Conservation (phyloP, 1,140 invertebrate species). For the Gryllus bimaculatus region DNA sequence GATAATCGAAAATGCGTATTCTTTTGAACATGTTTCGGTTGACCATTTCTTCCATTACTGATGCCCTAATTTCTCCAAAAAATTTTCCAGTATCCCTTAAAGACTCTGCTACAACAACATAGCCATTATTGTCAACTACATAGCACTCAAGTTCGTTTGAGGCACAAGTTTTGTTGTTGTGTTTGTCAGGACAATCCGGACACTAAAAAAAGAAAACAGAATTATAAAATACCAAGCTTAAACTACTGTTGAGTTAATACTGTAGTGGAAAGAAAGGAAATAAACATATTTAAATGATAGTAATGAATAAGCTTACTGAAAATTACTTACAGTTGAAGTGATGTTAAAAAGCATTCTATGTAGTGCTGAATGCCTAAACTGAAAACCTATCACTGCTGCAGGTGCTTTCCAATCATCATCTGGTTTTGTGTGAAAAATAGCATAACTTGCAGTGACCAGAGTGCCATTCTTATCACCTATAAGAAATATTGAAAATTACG, state of each 20-base stretch:
- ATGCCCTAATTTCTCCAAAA: slow-evolving; percentile 73
- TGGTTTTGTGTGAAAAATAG: slow-evolving; percentile 50
- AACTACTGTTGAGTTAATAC: neutral
- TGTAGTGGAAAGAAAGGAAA: neutral
- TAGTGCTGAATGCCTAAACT: slow-evolving; percentile 69
- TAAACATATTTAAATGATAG: neutral
- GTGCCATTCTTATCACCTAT: slow-evolving; percentile 51
- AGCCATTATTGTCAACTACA: slow-evolving; percentile 83
- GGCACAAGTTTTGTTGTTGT: slow-evolving; percentile 47
- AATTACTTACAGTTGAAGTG: slow-evolving; percentile 38
- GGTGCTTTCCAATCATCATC: slow-evolving; percentile 59
- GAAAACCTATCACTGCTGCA: slow-evolving; percentile 85
- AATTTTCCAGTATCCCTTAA: slow-evolving; percentile 66
- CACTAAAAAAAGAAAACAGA: slow-evolving; percentile 10
- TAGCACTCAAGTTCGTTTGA: slow-evolving; percentile 69
- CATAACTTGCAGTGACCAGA: slow-evolving; percentile 77
- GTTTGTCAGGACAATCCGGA: neutral
- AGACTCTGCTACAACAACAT: slow-evolving; percentile 69
- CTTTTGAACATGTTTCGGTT: slow-evolving; percentile 66
- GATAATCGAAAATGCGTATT: slow-evolving; percentile 77
- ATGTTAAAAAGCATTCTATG: slow-evolving; percentile 69
- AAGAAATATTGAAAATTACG: too few species aligned
- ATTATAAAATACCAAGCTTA: neutral
- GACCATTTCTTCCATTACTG: slow-evolving; percentile 67
- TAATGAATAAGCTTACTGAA: neutral